Base-by-base conservation (phyloP, 2,888 invertebrate genomes). In the Colostygia pectinataria region DNA sequence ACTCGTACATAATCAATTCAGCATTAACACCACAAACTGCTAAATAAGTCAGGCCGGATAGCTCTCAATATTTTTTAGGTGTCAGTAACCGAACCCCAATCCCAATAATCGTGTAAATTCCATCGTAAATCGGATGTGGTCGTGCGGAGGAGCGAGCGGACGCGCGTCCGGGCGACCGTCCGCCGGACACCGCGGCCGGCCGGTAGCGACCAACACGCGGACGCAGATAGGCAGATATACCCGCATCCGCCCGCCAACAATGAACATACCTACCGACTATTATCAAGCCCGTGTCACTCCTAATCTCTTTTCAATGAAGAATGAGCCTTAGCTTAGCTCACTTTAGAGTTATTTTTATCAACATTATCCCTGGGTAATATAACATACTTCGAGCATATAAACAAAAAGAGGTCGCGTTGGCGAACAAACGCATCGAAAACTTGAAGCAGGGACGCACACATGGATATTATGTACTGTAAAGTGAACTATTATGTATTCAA, bases 111-210 rank as follows among this genome's bases (percentile, higher is more conserved):
- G 37, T 40, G 40, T 31, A 40, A 47, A 85, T 85, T 79, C 81
- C 80, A 71, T 59, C 62, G 77, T 77, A 18, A 75, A 72, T 79
- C 76, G 80, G 76, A 79, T 76, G 77, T 74, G 78, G 63, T 63
- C 59, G 55, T 59, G 62, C 65, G 41, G 53, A 25, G 25, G 37
- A 25, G 32, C 33, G 29, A 33, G 47, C 79, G 82, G 82, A 80
- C 78, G 81, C 65, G 60, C 83, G 80, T 82, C 80, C 80, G 83
- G 61, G 53, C 61, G 61, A 52, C 60, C 64, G 68, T 56, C 64
- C 65, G 66, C 63, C 68, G 69, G 66, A 58, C 70, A 57, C 66
- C 61, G 64, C 37, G 40, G 50, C 36, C 33, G 43, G 20, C 24
- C 46, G 27, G 29, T 32, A 10, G 10, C 24, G 25, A 9, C 15